phyloP scores from a whole-genome alignment of 2,113 vertebrate species.

The Rhodinocichla rosea region DNA sequence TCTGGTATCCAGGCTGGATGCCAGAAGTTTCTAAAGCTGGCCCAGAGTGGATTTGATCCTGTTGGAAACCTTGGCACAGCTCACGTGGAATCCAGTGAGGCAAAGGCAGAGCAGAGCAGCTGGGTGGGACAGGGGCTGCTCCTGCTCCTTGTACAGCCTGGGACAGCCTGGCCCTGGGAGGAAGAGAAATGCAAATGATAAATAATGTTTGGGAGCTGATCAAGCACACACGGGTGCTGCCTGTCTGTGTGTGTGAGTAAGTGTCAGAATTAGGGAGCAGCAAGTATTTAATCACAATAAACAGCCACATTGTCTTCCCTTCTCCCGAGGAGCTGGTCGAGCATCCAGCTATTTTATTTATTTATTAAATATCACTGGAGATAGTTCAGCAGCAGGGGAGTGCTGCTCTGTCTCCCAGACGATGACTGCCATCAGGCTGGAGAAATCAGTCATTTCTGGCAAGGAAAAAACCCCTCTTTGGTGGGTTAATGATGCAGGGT shows the following conservation, averaged over 20 bases:
- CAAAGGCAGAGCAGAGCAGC: not conserved
- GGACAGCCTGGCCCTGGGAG: not conserved
- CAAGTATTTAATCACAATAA: not conserved
- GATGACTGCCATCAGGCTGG: slow-evolving; percentile 30
- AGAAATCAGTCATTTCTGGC: slow-evolving; percentile 45
- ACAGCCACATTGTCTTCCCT: not conserved
- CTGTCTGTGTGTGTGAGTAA: not conserved
- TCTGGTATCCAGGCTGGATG: not conserved
- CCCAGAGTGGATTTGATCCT: not conserved
- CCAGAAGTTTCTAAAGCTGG: slow-evolving; percentile 29
- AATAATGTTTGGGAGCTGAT: not conserved
- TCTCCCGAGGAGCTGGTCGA: not conserved
- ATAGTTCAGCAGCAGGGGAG: slow-evolving; percentile 32
- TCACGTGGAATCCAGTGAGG: not conserved
- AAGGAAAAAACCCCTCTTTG: not conserved
- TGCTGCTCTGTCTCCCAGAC: not conserved
- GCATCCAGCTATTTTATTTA: slow-evolving; percentile 20
- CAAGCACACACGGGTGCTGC: not conserved
- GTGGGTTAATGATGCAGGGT: slow-evolving; percentile 61
- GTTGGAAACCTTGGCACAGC: not conserved
- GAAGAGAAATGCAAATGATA: not conserved
- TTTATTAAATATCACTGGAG: slow-evolving; percentile 26
- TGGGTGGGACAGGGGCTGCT: not conserved
- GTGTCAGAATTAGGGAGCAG: not conserved
- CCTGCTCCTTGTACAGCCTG: not conserved